phyloP scores from a whole-genome alignment of 2,888 invertebrate species.

The Lasioglossum figueresi region DNA sequence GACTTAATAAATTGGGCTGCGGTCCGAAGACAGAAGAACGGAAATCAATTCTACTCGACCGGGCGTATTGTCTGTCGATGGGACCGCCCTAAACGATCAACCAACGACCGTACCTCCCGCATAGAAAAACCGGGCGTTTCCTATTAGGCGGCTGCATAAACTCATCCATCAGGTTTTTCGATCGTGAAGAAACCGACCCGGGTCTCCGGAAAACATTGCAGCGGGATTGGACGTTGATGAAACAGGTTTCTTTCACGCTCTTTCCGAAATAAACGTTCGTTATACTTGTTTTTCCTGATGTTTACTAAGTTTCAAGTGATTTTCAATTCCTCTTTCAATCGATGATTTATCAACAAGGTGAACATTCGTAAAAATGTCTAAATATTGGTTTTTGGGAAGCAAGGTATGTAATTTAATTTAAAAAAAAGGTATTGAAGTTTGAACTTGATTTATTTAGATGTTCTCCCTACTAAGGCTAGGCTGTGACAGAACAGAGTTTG shows the following conservation, averaged over 20 bases:
- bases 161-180: background rate
- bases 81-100: conserved; percentile 19
- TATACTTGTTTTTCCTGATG: background rate
- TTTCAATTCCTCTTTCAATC: too few species aligned
- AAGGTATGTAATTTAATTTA: too few species aligned
- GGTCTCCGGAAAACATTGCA: background rate
- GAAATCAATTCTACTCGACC: conserved; percentile 42
- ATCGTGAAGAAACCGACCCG: background rate
- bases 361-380: background rate
- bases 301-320: background rate
- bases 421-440: too few species aligned
- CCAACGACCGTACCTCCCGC: background rate
- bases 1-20: conserved; percentile 50
- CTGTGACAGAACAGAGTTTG: too few species aligned
- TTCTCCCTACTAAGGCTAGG: too few species aligned
- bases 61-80: conserved; percentile 28
- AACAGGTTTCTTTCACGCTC: background rate
- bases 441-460: too few species aligned
- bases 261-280: background rate
- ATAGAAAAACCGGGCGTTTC: background rate
- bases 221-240: background rate
- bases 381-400: too few species aligned
- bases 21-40: conserved; percentile 21
- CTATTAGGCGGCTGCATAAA: background rate
- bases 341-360: too few species aligned